phyloP scores from a whole-genome alignment of 2,797 vertebrate species.

The Trachurus trachurus region DNA sequence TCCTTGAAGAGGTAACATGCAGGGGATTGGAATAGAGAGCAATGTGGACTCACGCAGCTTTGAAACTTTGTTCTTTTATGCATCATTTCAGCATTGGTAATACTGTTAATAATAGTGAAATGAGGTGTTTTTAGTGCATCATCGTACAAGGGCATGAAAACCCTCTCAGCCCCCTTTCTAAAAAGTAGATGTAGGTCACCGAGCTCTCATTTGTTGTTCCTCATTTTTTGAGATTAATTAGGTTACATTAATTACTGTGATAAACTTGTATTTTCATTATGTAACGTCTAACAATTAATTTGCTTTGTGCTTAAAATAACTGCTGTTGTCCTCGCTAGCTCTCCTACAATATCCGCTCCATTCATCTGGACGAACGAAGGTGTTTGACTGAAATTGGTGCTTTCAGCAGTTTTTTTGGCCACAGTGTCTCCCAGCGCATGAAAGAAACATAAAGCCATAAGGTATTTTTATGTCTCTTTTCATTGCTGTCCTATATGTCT shows the following conservation, averaged over 20 bases:
- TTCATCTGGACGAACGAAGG: slow-evolving; percentile 9
- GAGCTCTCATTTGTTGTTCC: not conserved
- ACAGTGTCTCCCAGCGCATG: slow-evolving; percentile 42
- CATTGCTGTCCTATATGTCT: slow-evolving; percentile 69
- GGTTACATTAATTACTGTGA: not conserved
- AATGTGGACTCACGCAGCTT: slow-evolving; percentile 5
- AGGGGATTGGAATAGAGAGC: slow-evolving; percentile 35
- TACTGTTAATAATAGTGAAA: slow-evolving; percentile 17
- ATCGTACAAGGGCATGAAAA: not conserved
- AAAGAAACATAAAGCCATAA: slow-evolving; percentile 70
- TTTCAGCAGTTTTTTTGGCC: slow-evolving; percentile 55
- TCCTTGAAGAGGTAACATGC: slow-evolving; percentile 32
- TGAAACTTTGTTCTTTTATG: slow-evolving; percentile 26
- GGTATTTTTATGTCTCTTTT: slow-evolving; percentile 72
- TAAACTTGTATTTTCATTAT: slow-evolving; percentile 9
- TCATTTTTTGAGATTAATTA: not conserved
- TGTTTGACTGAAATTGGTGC: slow-evolving; percentile 43
- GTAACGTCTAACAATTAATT: not conserved
- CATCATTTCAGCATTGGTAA: slow-evolving; percentile 9
- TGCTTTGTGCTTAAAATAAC: not conserved
- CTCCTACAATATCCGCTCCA: slow-evolving; percentile 4
- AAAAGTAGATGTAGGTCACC: slow-evolving; percentile 25
- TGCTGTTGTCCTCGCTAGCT: not conserved
- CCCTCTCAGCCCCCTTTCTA: not conserved
- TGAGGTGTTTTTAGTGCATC: not conserved